Evolutionary conservation across 2,888 invertebrate species (phyloP).

Genomic region (Caenorhabditis virilis): DNA sequence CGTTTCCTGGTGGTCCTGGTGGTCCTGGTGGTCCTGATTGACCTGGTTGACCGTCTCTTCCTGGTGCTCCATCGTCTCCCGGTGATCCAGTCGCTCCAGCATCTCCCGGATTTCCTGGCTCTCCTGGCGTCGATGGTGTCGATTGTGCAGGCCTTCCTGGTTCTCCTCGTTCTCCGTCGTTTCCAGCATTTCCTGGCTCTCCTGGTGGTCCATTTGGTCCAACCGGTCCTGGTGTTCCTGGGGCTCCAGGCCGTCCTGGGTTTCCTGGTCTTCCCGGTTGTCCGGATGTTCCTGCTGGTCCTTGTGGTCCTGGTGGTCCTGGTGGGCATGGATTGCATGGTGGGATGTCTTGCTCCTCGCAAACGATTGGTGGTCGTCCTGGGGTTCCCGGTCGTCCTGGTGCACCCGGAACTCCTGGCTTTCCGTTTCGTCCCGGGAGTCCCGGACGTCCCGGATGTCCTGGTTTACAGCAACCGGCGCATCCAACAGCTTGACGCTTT

Average conservation of each 20-base stretch:
- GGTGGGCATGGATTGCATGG: slow-evolving; percentile 68
- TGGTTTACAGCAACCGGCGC: slow-evolving; percentile 66
- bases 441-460: slow-evolving; percentile 66
- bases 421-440: slow-evolving; percentile 55
- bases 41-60: slow-evolving; percentile 62
- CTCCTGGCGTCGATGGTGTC: slow-evolving; percentile 64
- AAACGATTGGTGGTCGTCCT: slow-evolving; percentile 65
- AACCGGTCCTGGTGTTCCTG: slow-evolving; percentile 55
- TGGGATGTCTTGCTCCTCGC: slow-evolving; percentile 67
- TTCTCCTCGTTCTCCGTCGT: slow-evolving; percentile 60
- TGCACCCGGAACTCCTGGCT: slow-evolving; percentile 60
- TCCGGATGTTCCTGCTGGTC: slow-evolving; percentile 56
- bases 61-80: slow-evolving; percentile 64
- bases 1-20: slow-evolving; percentile 61
- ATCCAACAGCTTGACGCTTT: slow-evolving; percentile 59
- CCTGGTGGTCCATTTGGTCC: slow-evolving; percentile 60
- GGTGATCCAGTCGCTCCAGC: slow-evolving; percentile 54
- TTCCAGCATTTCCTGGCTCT: slow-evolving; percentile 54
- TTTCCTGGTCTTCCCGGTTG: slow-evolving; percentile 61
- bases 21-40: slow-evolving; percentile 60
- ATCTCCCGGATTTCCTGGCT: slow-evolving; percentile 64
- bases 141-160: slow-evolving; percentile 58
- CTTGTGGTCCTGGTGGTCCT: slow-evolving; percentile 61
- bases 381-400: slow-evolving; percentile 59
- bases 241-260: slow-evolving; percentile 61